A percentile compares a stretch with the other conserved stretches of the same genome.
Conservation (phyloP, 2,113 vertebrate genomes). For the Triplophysa tibetana region DNA sequence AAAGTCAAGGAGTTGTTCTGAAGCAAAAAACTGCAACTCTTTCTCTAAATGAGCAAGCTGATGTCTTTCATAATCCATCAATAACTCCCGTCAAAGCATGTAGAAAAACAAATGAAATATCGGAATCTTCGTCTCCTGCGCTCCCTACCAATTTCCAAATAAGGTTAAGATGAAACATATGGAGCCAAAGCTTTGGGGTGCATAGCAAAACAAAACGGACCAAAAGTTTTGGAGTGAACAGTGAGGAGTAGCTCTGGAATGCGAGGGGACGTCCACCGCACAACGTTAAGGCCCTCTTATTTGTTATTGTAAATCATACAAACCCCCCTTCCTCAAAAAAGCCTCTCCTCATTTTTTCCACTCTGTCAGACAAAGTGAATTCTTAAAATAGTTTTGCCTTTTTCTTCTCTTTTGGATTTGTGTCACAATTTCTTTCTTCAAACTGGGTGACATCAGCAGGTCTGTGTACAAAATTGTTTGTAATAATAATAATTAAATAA, state of each 20-base stretch:
- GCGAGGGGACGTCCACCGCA: slow-evolving; percentile 30
- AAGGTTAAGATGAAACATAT: slow-evolving; percentile 59
- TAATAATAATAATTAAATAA: no score
- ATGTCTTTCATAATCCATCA: slow-evolving; percentile 16
- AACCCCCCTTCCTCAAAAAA: slow-evolving; percentile 2
- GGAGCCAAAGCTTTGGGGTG: slow-evolving; percentile 17
- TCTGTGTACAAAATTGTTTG: background rate
- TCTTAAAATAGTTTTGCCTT: slow-evolving; percentile 12
- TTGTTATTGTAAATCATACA: slow-evolving; percentile 50
- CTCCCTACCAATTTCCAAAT: slow-evolving; percentile 50
- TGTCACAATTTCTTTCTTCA: background rate
- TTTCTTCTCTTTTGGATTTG: background rate
- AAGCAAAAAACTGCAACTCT: background rate
- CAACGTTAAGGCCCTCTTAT: slow-evolving; percentile 41
- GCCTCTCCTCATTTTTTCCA: slow-evolving; percentile 34
- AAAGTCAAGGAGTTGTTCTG: background rate
- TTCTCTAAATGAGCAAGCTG: background rate
- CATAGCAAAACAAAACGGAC: slow-evolving; percentile 19
- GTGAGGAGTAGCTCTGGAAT: slow-evolving; percentile 38
- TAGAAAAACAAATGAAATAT: slow-evolving; percentile 25
- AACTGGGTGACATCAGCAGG: background rate
- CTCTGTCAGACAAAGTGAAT: slow-evolving; percentile 4
- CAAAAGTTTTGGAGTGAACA: background rate
- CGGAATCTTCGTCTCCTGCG: slow-evolving; percentile 23
- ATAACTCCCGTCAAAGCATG: background rate